phyloP scores from a whole-genome alignment of 2,113 vertebrate species.

The Sakesphorus luctuosus region DNA sequence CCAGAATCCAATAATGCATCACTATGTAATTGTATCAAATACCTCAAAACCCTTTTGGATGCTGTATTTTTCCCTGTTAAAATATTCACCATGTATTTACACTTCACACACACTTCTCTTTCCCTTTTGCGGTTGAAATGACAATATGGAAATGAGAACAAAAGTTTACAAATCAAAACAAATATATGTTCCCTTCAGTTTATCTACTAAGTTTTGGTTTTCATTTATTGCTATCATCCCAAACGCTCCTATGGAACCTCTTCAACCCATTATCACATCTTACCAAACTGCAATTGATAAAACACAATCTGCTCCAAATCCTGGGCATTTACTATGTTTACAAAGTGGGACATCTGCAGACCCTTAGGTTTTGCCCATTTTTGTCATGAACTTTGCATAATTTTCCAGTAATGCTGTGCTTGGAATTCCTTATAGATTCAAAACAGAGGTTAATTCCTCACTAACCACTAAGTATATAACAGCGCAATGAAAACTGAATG shows the following conservation, averaged over 20 bases:
- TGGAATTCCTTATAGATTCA: constrained; percentile 13
- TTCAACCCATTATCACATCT: not conserved
- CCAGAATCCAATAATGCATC: not conserved
- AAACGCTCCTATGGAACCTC: not conserved
- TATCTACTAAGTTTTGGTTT: not conserved
- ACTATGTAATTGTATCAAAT: not conserved
- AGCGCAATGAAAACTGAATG: not conserved
- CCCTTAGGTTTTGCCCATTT: not conserved
- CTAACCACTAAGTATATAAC: constrained; percentile 53
- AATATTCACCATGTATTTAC: not conserved
- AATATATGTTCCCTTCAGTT: not conserved
- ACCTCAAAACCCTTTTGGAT: not conserved
- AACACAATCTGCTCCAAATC: not conserved
- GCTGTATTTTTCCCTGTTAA: not conserved
- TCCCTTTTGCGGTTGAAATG: not conserved
- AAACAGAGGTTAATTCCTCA: constrained; percentile 18
- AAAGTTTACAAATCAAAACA: not conserved
- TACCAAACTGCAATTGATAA: not conserved
- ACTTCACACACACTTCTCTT: not conserved
- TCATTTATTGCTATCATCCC: not conserved
- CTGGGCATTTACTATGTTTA: not conserved
- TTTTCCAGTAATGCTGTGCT: constrained; percentile 24
- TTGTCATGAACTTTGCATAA: not conserved
- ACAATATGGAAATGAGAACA: not conserved
- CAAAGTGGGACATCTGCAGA: not conserved